Conservation (phyloP, 2,888 invertebrate genomes). For the Zelleria hepariella region DNA sequence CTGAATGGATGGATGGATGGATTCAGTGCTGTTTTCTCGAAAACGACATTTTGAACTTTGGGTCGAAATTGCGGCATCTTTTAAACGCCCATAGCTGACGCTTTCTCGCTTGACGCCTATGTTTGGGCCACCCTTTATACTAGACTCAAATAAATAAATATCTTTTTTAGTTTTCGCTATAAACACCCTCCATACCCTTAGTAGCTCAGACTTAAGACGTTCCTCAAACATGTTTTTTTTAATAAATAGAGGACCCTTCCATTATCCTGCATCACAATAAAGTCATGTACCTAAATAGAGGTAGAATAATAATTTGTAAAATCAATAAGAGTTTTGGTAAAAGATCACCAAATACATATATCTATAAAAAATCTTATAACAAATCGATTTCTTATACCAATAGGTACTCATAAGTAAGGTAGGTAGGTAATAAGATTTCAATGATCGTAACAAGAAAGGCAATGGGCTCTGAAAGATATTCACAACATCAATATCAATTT, state of each 20-base stretch:
- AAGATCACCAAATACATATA: slow-evolving; percentile 1
- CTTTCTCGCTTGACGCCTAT: no score
- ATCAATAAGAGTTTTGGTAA: neutral
- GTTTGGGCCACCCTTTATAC: no score
- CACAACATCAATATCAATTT: slow-evolving; percentile 25
- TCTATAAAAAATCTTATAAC: neutral
- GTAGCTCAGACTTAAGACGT: no score
- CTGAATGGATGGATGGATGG: no score
- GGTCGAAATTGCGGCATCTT: no score
- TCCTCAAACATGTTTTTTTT: slow-evolving; percentile 12
- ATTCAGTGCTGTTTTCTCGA: no score
- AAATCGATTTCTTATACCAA: neutral
- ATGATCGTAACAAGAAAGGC: slow-evolving; percentile 28
- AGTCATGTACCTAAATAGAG: neutral
- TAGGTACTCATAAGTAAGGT: slow-evolving; percentile 9
- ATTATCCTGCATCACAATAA: slow-evolving; percentile 9
- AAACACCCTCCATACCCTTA: no score
- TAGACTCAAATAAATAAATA: no score
- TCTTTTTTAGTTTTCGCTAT: no score
- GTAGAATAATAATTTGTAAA: neutral
- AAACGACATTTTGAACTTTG: no score
- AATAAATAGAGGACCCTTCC: no score
- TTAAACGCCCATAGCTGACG: no score
- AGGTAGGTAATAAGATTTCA: slow-evolving; percentile 19
- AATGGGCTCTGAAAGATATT: slow-evolving; percentile 35